Evolutionary conservation across 2,888 invertebrate genomes (phyloP).

Genomic region (Eupsilia transversa): DNA sequence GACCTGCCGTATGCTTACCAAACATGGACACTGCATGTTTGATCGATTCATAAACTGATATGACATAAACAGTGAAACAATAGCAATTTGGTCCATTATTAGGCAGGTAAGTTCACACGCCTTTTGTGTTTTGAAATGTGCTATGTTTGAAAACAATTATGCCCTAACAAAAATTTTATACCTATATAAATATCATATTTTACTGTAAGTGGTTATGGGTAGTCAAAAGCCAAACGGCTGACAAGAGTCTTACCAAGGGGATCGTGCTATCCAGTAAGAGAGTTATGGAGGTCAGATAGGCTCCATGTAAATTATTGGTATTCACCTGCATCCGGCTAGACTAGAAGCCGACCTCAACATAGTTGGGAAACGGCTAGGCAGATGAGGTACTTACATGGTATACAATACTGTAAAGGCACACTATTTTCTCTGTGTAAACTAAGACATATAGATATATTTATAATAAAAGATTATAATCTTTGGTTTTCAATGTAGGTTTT

Average conservation of each 20-base stretch:
- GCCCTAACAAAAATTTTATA: neutral
- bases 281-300: neutral
- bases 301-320: neutral
- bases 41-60: neutral
- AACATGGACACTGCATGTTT: neutral
- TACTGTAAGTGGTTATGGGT: neutral
- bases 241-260: neutral
- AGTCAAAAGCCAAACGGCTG: no score
- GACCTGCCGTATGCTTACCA: neutral
- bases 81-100: neutral
- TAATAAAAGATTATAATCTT: constrained; percentile 34
- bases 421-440: neutral
- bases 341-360: neutral
- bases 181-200: neutral
- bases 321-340: neutral
- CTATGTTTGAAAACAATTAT: neutral
- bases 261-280: neutral
- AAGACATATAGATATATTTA: constrained; percentile 35
- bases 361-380: neutral
- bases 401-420: constrained; percentile 4
- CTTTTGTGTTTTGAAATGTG: neutral
- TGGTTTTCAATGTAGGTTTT: no score
- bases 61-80: neutral
- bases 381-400: neutral
- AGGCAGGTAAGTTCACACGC: neutral